phyloP scores from a whole-genome alignment of 2,113 vertebrate species.

The Panthera uncia region DNA sequence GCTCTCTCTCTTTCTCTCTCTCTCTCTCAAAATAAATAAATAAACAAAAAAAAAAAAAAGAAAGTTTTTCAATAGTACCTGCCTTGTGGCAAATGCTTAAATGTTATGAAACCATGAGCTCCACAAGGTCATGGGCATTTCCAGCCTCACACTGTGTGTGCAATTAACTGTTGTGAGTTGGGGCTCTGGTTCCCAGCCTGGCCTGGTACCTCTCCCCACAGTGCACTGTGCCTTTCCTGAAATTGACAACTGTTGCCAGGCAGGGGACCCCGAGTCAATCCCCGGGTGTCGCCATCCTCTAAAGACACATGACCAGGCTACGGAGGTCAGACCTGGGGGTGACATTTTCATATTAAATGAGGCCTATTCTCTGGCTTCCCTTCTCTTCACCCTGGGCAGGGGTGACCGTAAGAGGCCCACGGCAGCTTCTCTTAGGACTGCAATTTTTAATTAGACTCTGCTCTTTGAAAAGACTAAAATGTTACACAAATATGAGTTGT shows the following conservation, averaged over 20 bases:
- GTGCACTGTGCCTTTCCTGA: background rate
- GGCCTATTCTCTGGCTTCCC: background rate
- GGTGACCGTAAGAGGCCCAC: background rate
- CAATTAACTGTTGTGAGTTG: background rate
- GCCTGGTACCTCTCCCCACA: background rate
- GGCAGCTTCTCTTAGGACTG: background rate
- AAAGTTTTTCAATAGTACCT: background rate
- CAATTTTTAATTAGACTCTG: background rate
- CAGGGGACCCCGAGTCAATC: background rate
- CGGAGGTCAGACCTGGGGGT: background rate
- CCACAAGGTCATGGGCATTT: too few relatives aligned
- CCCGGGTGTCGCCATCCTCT: background rate
- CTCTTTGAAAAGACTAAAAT: conserved; percentile 21
- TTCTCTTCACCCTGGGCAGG: background rate
- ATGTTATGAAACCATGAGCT: background rate
- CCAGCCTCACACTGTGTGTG: background rate
- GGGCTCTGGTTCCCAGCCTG: background rate
- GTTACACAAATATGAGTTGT: background rate
- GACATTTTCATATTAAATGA: background rate
- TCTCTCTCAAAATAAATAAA: too few relatives aligned
- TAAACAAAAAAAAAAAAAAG: too few relatives aligned
- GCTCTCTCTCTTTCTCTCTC: too few relatives aligned
- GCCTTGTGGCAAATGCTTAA: background rate
- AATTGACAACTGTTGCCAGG: background rate
- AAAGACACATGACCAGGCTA: rapidly evolving